phyloP scores from a whole-genome alignment of 2,113 vertebrate species.

The Gymnorhina tibicen region DNA sequence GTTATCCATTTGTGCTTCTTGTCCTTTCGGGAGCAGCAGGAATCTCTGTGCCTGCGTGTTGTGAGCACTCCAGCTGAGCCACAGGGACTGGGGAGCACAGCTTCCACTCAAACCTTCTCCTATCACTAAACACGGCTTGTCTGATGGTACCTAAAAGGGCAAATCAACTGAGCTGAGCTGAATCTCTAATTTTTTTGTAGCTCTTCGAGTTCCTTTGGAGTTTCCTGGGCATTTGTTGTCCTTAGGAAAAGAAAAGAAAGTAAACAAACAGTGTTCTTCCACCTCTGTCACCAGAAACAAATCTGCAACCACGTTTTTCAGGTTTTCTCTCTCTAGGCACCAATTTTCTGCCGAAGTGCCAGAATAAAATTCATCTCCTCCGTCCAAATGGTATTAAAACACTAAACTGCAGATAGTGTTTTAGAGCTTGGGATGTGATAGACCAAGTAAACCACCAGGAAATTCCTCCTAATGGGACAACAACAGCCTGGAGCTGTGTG shows the following conservation, averaged over 20 bases:
- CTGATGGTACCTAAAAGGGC: not conserved
- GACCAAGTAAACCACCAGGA: not conserved
- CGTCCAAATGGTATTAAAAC: not conserved
- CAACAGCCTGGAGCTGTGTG: not conserved
- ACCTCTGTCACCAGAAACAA: not conserved
- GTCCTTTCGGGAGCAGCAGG: not conserved
- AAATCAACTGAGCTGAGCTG: not conserved
- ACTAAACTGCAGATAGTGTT: not conserved
- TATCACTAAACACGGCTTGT: not conserved
- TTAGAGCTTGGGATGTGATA: not conserved
- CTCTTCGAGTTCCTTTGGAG: not conserved
- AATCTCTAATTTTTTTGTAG: not conserved
- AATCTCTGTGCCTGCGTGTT: not conserved
- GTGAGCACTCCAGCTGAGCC: not conserved
- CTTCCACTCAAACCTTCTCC: not conserved
- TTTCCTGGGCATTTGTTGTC: not conserved
- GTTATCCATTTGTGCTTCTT: not conserved
- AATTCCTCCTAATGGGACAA: not conserved
- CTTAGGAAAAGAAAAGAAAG: not conserved
- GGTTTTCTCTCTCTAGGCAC: not conserved
- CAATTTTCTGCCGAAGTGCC: not conserved
- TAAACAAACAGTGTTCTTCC: not conserved
- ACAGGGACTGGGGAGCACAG: not conserved
- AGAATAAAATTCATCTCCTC: not conserved
- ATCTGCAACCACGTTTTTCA: rapidly evolving